A percentile compares a stretch with the other conserved stretches of the same genome.
Evolutionary conservation across 2,113 vertebrate species (phyloP).

Genomic region (Pelusios castaneus): DNA sequence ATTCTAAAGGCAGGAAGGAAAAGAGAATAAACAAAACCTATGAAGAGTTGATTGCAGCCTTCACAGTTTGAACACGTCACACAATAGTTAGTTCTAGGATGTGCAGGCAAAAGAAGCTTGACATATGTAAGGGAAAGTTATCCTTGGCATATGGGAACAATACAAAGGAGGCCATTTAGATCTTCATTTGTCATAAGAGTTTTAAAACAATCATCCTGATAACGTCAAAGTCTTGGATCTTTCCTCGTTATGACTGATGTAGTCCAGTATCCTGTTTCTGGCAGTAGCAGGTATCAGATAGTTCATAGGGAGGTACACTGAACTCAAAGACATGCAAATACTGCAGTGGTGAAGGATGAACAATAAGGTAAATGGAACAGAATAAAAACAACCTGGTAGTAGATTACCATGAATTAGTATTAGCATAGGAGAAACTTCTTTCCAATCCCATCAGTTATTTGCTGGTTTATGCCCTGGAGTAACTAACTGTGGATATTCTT

Average conservation of each 20-base stretch:
- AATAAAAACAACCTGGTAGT: neutral
- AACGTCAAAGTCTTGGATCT: neutral
- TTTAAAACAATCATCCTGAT: neutral
- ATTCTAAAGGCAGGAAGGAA: neutral
- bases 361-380: neutral
- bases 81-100: slow-evolving; percentile 33
- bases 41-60: neutral
- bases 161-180: neutral
- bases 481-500: neutral
- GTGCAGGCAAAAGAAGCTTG: neutral
- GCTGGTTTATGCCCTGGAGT: neutral
- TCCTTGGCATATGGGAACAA: neutral
- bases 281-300: neutral
- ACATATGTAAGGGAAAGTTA: neutral
- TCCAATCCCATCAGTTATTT: neutral
- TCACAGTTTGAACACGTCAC: neutral
- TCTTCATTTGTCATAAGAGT: neutral
- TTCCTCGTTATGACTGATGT: neutral
- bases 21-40: neutral
- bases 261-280: neutral
- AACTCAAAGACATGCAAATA: neutral
- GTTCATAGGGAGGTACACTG: neutral
- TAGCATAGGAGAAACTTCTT: neutral
- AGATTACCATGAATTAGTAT: neutral
- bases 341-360: neutral